Evolutionary conservation across 2,797 vertebrate species (phyloP).

Genomic region (Discoglossus pictus): DNA sequence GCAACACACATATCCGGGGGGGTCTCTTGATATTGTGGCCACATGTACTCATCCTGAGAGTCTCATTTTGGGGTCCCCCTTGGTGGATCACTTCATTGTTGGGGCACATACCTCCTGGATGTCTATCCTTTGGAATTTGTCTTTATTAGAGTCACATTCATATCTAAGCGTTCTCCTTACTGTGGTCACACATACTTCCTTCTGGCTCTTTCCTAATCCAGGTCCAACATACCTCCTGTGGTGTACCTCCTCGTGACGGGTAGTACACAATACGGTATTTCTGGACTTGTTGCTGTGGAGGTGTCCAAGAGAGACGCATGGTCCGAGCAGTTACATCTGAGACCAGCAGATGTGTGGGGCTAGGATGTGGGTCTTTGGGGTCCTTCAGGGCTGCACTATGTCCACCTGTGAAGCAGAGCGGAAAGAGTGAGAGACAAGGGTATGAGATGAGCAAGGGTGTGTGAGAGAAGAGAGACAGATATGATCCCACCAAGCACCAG

Average conservation of each 20-base stretch:
- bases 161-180: too few relatives aligned
- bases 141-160: too few relatives aligned
- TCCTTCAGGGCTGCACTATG: slow-evolving; percentile 43
- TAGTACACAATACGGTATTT: slow-evolving; percentile 86
- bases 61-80: too few relatives aligned
- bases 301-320: slow-evolving; percentile 83
- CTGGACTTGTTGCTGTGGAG: slow-evolving; percentile 68
- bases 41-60: too few relatives aligned
- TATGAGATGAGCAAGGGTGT: background rate
- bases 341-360: slow-evolving; percentile 79
- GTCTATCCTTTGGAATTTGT: too few relatives aligned
- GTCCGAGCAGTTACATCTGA: slow-evolving; percentile 82
- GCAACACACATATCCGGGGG: too few relatives aligned
- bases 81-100: too few relatives aligned
- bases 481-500: too few relatives aligned
- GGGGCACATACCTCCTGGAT: too few relatives aligned
- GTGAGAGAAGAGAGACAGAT: background rate
- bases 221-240: slow-evolving; percentile 90
- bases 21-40: too few relatives aligned
- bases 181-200: too few relatives aligned
- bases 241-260: slow-evolving; percentile 76
- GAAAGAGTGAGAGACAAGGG: background rate
- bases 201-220: too few relatives aligned
- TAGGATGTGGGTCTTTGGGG: slow-evolving; percentile 67
- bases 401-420: background rate